Conservation (phyloP, 2,888 invertebrate species). For the Pammene fasciana region DNA sequence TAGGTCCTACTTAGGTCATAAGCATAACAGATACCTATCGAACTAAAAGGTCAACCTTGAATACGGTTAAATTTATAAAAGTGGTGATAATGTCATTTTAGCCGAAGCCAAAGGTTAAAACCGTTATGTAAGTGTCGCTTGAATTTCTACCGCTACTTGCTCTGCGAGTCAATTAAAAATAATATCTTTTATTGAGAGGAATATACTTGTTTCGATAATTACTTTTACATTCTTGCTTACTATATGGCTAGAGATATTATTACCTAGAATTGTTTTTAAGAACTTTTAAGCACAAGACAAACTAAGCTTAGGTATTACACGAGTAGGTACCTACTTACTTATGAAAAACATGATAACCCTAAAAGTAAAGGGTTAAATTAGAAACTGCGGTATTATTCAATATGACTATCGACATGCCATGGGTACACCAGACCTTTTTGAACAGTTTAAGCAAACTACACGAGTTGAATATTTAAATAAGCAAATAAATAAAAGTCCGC, state of each 20-base stretch:
- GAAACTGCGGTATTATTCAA: no score
- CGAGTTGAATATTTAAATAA: conserved; percentile 31
- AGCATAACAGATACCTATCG: conserved; percentile 21
- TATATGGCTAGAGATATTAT: no score
- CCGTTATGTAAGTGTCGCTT: conserved; percentile 35
- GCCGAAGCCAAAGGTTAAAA: conserved; percentile 32
- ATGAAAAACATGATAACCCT: no score
- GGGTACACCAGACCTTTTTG: background rate
- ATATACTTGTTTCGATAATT: background rate
- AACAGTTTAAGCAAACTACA: conserved; percentile 1
- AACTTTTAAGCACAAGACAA: no score
- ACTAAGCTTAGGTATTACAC: no score
- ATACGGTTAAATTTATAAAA: conserved; percentile 27
- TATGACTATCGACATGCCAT: no score
- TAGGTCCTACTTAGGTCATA: background rate
- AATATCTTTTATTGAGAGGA: background rate
- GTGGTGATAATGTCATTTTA: conserved; percentile 28
- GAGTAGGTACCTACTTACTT: no score
- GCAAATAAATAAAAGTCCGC: conserved; percentile 14
- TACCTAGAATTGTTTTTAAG: no score
- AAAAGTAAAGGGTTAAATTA: no score
- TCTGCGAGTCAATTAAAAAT: background rate
- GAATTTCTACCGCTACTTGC: background rate
- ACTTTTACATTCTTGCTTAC: background rate
- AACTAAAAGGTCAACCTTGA: conserved; percentile 36